phyloP scores from a whole-genome alignment of 2,888 invertebrate species.

The Girardia tigrina region DNA sequence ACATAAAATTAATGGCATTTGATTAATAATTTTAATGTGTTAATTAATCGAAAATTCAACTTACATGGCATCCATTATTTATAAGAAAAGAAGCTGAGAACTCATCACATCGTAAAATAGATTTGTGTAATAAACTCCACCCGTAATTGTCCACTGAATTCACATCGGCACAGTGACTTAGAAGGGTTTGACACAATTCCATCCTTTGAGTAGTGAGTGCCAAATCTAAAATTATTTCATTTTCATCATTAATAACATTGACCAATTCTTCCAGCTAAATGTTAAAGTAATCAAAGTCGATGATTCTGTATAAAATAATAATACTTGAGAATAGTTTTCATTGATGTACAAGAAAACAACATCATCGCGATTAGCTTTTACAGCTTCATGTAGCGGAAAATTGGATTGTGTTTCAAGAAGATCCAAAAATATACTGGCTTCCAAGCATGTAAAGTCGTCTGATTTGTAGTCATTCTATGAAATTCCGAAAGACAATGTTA shows the following conservation, averaged over 20 bases:
- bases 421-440: conserved; percentile 71
- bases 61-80: conserved; percentile 63
- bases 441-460: conserved; percentile 81
- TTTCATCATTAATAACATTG: conserved; percentile 68
- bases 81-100: conserved; percentile 71
- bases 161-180: conserved; percentile 72
- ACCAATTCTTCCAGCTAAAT: conserved; percentile 45
- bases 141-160: conserved; percentile 66
- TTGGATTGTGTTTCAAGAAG: conserved; percentile 79
- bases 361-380: conserved; percentile 72
- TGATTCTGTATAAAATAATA: neutral
- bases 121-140: conserved; percentile 69
- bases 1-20: too few relatives aligned
- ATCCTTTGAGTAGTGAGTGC: conserved; percentile 65
- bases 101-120: conserved; percentile 59
- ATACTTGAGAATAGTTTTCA: conserved; percentile 71
- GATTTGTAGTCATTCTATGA: conserved; percentile 60
- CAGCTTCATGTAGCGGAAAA: conserved; percentile 74
- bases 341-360: conserved; percentile 83
- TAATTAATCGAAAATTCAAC: too few relatives aligned
- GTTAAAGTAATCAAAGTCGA: neutral
- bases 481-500: too few relatives aligned
- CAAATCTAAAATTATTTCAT: conserved; percentile 73
- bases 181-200: conserved; percentile 68
- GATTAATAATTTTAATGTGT: too few relatives aligned